Percentiles rank a stretch among this genome's conserved stretches.
Conservation (phyloP, 1,140 invertebrate genomes). For the Drosophila fuyamai region DNA sequence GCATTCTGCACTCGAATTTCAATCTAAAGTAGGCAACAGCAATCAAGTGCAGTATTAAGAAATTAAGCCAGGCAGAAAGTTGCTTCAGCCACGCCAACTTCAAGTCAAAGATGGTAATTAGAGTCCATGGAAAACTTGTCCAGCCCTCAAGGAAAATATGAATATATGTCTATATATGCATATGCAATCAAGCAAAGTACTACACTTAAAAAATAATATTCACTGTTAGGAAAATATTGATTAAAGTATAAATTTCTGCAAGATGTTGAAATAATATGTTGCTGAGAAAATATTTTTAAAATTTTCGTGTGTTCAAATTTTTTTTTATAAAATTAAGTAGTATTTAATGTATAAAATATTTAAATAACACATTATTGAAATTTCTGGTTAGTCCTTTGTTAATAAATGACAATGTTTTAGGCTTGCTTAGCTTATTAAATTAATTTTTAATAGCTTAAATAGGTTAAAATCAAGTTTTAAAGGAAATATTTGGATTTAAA, state of each 20-base stretch:
- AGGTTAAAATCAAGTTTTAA: too few species aligned
- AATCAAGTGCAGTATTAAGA: slow-evolving; percentile 60
- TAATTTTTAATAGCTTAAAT: too few species aligned
- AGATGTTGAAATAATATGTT: too few species aligned
- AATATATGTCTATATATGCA: slow-evolving; percentile 25
- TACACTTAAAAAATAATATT: slow-evolving; percentile 5
- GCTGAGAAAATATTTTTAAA: too few species aligned
- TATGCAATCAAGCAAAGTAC: slow-evolving; percentile 18
- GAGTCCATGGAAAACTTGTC: slow-evolving; percentile 59
- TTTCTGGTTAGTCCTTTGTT: too few species aligned
- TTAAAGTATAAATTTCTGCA: too few species aligned
- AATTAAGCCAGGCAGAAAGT: slow-evolving; percentile 61
- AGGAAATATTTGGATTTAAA: too few species aligned
- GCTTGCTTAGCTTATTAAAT: too few species aligned
- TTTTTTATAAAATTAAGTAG: not conserved
- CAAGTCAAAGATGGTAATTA: slow-evolving; percentile 64
- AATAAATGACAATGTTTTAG: too few species aligned
- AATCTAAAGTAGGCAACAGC: slow-evolving; percentile 15
- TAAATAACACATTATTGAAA: not conserved
- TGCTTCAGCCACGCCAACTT: slow-evolving; percentile 37
- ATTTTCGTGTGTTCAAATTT: too few species aligned
- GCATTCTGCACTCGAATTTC: slow-evolving; percentile 1
- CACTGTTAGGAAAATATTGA: too few species aligned
- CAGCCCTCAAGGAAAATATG: slow-evolving; percentile 23
- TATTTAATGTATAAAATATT: not conserved